Evolutionary conservation across 2,113 vertebrate species (phyloP).

Genomic region (Pluvialis apricaria): DNA sequence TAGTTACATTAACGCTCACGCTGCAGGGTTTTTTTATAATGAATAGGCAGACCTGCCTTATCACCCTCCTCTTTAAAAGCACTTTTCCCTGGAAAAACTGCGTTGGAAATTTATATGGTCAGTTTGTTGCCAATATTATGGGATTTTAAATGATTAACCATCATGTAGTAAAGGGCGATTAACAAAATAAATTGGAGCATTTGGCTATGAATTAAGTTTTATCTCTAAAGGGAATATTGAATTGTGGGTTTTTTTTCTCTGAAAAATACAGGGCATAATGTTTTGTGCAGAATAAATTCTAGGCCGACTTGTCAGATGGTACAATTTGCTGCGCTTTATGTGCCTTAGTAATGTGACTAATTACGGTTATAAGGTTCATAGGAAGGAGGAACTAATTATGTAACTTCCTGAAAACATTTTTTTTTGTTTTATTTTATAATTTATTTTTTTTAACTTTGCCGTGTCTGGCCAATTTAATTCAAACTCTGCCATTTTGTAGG

Average conservation of each 20-base stretch:
- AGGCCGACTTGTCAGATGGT: neutral
- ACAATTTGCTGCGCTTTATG: neutral
- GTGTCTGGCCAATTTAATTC: neutral
- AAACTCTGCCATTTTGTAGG: neutral
- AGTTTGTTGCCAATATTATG: neutral
- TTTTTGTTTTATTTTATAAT: neutral
- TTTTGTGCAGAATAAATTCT: neutral
- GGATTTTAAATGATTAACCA: neutral
- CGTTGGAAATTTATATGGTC: rapidly evolving
- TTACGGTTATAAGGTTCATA: neutral
- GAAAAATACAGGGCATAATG: neutral
- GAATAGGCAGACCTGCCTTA: neutral
- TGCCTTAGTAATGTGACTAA: neutral
- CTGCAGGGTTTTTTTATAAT: neutral
- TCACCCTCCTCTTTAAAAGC: neutral
- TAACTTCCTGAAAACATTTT: neutral
- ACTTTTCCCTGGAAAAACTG: neutral
- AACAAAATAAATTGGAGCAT: neutral
- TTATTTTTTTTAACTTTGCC: neutral
- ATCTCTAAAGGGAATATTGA: neutral
- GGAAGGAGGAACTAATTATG: neutral
- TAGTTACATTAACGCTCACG: rapidly evolving
- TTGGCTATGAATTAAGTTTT: neutral
- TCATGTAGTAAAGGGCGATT: neutral
- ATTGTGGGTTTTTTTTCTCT: neutral